Evolutionary conservation across 2,797 vertebrate species (phyloP).

Genomic region (Melanotaenia pygmaea): DNA sequence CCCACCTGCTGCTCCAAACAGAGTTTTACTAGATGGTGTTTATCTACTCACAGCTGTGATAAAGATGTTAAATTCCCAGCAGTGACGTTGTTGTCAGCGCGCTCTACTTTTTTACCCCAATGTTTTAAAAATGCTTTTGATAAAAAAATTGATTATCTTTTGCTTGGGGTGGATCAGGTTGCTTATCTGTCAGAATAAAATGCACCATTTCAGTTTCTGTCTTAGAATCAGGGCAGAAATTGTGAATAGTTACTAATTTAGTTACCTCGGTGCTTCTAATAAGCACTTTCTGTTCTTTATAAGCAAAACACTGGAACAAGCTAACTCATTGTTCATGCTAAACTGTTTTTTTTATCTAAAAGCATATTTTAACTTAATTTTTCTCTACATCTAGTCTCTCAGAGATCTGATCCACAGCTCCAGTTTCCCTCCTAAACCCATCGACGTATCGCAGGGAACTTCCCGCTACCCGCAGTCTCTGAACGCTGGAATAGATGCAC

Average conservation of each 20-base stretch:
- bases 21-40: neutral
- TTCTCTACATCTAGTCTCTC: conserved; percentile 68
- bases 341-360: neutral
- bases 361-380: neutral
- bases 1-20: neutral
- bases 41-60: neutral
- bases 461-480: conserved; percentile 76
- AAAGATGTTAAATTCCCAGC: neutral
- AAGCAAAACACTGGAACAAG: neutral
- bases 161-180: neutral
- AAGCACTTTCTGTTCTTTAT: neutral
- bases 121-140: neutral
- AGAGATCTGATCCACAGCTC: conserved; percentile 79
- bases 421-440: conserved; percentile 73
- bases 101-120: neutral
- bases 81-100: neutral
- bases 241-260: neutral
- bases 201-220: neutral
- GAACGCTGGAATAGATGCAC: conserved; percentile 57
- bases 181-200: neutral
- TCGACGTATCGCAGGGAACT: conserved; percentile 72
- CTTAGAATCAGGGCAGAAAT: neutral
- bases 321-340: neutral
- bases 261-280: neutral
- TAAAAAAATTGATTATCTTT: conserved; percentile 3